Evolutionary conservation across 2,797 vertebrate species (phyloP), one percentile per base, ranked within the genome.

Genomic region (Chanos chanos): DNA sequence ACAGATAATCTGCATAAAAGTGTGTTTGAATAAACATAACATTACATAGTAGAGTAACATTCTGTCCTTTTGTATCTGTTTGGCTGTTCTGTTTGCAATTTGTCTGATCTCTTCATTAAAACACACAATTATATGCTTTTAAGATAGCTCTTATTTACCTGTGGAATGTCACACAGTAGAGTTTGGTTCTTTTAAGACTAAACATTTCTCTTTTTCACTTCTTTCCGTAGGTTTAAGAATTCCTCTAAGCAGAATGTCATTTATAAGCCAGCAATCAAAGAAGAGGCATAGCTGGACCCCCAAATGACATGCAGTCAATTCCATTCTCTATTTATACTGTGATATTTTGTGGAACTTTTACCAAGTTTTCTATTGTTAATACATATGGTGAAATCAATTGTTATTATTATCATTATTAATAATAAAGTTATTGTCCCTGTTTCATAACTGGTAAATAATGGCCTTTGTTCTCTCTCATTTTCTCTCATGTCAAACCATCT

Each of bases 221-320:
- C 34, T 27, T 59, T 61, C 49, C 60, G 4, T 71, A 84, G 82
- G 19, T 55, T 56, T 7, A 75, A 67, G 50, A 72, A 71, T 43
- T 66, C 78, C n/a, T 40, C 63, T 25, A 70, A 69, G 37, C 70
- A 71, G 67, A 76, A 79, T 43, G 82, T 81, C 4, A 70, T 79
- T 50, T 84, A 84, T 56, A 81, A 75, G 57, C 77, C 74, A 30
- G 66, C 77, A 7, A 58, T 53, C 10, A 78, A 66, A 54, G 76
- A 72, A 4, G 77, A 78, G 7, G 74, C 68, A 27, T 72, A 62
- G 61, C 62, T 4, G 18, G 15, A 10, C 16, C 47, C 7, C 7
- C n/a, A n/a, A n/a, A 7, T 21, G 2, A 4, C 21, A 9, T 21
- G 31, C 18, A 24, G 21, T 50, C 13, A 18, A 13, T 47, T 53